Base-by-base conservation (phyloP, 2,797 vertebrate species). In the Oreonectes daqikongensis region DNA sequence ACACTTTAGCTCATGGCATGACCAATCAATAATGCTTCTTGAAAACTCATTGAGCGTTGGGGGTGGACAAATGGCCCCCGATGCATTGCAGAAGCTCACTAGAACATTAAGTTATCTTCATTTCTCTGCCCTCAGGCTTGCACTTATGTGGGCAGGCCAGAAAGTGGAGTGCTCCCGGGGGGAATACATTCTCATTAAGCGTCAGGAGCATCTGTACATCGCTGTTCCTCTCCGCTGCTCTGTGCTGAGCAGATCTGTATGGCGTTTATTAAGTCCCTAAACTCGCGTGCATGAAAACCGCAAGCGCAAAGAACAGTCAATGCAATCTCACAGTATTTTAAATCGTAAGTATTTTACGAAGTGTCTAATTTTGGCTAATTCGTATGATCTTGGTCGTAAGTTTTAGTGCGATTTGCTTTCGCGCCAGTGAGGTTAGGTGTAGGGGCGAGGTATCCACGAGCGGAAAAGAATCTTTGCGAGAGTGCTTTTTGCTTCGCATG, bases 141-240 rank as follows among this genome's bases (percentile, higher is more conserved):
- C 57, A 80, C 84, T 88, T 86, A 82, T 81, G 86, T 87, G 84
- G 75, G 70, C 72, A 73, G 66, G 81, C 84, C 87, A 84, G 86
- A 52, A 83, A 78, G 78, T 71, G 75, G 85, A 89, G 83, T 75
- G 85, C 85, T 89, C 88, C 87, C 80, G 30, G 60, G 86, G 85
- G 83, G 87, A 42, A 88, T 78, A 67, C 79, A 86, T 84, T 85
- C 84, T 86, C 89, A 90, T 90, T 90, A 92, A 89, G 85, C 86
- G 85, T 85, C 86, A 85, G 82, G 30, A 79, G 81, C 69, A 83
- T 86, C 87, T 81, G 83, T 75, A 76, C 84, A 81, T 84, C 77
- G 82, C 82, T 76, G 84, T 81, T 86, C 85, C 86, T 85, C 86
- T 85, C 85, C 85, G 87, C 84, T 84, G 84, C 73, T 83, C 78